Conservation (phyloP, 1,140 invertebrate genomes). For the Penaeus japonicus region DNA sequence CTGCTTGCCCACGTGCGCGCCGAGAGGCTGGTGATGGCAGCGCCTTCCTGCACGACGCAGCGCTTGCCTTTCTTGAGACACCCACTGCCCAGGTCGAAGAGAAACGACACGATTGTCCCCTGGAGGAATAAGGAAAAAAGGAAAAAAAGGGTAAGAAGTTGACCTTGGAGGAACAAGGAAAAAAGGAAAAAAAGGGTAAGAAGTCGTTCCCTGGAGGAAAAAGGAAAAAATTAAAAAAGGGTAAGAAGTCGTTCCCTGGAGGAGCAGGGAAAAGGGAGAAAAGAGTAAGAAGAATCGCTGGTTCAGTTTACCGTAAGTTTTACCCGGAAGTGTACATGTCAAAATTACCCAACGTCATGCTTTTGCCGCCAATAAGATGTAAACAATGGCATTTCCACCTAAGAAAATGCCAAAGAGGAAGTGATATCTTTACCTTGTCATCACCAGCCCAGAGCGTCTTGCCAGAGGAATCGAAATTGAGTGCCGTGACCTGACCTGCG, state of each 20-base stretch:
- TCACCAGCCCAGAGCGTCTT: slow-evolving; percentile 85
- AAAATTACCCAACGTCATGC: no score
- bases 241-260: neutral
- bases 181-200: no score
- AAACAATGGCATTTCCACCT: neutral
- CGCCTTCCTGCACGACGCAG: slow-evolving; percentile 70
- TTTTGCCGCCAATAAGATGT: neutral
- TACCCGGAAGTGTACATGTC: no score
- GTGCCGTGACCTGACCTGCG: slow-evolving; percentile 76
- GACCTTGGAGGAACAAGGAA: neutral
- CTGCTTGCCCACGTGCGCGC: slow-evolving; percentile 84
- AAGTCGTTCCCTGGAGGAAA: neutral
- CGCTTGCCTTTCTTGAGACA: slow-evolving; percentile 76
- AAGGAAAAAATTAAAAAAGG: no score
- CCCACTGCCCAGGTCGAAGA: slow-evolving; percentile 76
- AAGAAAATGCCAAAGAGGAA: slow-evolving; percentile 43
- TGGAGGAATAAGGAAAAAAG: slow-evolving; percentile 61
- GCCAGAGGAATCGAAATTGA: slow-evolving; percentile 81
- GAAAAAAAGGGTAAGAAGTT: neutral
- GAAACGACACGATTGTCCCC: slow-evolving; percentile 76
- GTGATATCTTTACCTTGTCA: slow-evolving; percentile 72
- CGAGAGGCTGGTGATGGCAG: slow-evolving; percentile 77
- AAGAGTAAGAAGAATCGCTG: no score
- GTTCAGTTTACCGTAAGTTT: no score
- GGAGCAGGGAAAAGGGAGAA: no score